Conservation (phyloP, 2,797 vertebrate genomes). For the Tarsius wallacei region DNA sequence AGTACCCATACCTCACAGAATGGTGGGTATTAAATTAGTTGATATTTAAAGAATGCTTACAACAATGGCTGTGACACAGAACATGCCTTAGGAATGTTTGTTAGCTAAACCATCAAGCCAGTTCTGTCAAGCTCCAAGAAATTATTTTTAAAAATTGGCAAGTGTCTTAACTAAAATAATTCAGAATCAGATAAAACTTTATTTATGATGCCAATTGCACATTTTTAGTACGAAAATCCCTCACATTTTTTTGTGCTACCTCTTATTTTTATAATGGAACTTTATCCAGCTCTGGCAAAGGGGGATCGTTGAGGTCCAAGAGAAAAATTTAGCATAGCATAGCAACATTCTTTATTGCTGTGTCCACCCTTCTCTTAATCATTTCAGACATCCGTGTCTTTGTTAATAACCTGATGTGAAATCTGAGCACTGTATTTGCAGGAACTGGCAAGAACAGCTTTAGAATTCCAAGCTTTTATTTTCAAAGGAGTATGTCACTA, state of each 20-base stretch:
- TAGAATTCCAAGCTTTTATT: conserved; percentile 73
- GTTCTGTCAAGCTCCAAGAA: conserved; percentile 49
- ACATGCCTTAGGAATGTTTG: conserved; percentile 47
- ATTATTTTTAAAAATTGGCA: not conserved
- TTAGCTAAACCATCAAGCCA: conserved; percentile 30
- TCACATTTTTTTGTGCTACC: not conserved
- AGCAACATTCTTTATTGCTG: conserved; percentile 74
- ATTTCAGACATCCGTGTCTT: conserved; percentile 56
- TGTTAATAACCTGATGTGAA: conserved; percentile 75
- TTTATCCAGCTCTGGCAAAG: conserved; percentile 45
- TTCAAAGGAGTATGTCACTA: conserved; percentile 61
- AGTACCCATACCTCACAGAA: not conserved
- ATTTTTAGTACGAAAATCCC: conserved; percentile 26
- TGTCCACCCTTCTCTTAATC: conserved; percentile 58
- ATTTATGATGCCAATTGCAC: not conserved
- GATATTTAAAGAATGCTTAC: conserved; percentile 25
- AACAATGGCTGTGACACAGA: conserved; percentile 1
- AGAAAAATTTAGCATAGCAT: conserved; percentile 67
- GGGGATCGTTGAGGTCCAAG: conserved; percentile 63
- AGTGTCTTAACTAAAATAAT: conserved; percentile 49
- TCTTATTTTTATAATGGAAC: conserved; percentile 64
- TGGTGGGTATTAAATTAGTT: not conserved
- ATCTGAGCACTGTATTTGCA: conserved; percentile 52
- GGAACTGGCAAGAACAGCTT: conserved; percentile 57
- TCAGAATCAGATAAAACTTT: conserved; percentile 52